These are phyloP conservation scores for Linnaemya vulpina DNA, from an alignment of 2,888 invertebrate genomes.

Conservation along the genomic window DNA sequence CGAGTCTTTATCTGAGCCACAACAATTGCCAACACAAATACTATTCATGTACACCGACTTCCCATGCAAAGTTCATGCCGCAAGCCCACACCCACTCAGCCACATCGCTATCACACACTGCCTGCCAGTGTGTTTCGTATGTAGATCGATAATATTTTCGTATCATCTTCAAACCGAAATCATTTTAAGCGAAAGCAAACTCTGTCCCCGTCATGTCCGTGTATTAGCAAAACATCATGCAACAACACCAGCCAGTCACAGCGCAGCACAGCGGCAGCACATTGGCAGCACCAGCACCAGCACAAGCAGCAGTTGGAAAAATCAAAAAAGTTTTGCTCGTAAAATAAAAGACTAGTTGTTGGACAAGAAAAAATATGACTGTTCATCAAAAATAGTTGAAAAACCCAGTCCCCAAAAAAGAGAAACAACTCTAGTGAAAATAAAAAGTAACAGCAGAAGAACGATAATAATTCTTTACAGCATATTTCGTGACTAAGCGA, in stretches of 20 bases:
- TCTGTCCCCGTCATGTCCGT: conserved; percentile 3
- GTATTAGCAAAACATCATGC: conserved; percentile 18
- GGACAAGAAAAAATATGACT: conserved; percentile 64
- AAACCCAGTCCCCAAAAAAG: conserved; percentile 10
- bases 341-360: conserved; percentile 60
- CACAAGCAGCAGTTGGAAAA: neutral
- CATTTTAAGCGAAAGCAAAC: conserved; percentile 44
- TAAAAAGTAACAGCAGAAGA: conserved; percentile 31
- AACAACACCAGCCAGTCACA: conserved; percentile 10
- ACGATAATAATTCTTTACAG: conserved; percentile 65
- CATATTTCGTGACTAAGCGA: conserved; percentile 70
- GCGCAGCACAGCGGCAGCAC: too few relatives aligned
- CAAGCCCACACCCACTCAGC: neutral
- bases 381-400: conserved; percentile 62
- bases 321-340: conserved; percentile 53
- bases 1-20: conserved; percentile 21
- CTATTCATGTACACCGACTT: conserved; percentile 29
- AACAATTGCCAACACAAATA: conserved; percentile 28
- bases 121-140: conserved; percentile 39
- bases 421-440: neutral
- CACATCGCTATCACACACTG: conserved; percentile 2
- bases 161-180: conserved; percentile 61
- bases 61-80: conserved; percentile 17
- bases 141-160: conserved; percentile 65
- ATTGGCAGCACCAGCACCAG: conserved; percentile 4